Percentiles rank a stretch among this genome's conserved stretches.
Conservation (phyloP, 2,797 vertebrate species). For the Heterohyrax brucei region DNA sequence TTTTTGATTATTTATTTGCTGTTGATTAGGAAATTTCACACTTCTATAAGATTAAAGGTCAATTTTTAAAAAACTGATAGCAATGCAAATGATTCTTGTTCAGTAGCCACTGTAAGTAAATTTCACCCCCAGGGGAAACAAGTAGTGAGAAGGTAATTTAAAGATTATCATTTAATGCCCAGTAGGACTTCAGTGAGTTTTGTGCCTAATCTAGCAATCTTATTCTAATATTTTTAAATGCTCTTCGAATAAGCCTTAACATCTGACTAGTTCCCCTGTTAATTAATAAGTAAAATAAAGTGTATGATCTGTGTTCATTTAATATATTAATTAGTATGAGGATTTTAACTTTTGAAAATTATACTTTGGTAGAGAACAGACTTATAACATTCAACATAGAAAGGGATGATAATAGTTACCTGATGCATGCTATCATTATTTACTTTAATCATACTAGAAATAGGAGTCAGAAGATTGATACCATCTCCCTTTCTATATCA, state of each 20-base stretch:
- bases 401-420: conserved; percentile 16
- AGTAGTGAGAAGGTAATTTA: neutral
- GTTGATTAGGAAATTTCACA: neutral
- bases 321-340: neutral
- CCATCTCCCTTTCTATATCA: neutral
- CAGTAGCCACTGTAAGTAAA: neutral
- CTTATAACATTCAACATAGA: neutral
- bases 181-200: neutral
- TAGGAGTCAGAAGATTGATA: neutral
- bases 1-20: neutral
- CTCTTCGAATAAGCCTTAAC: no score
- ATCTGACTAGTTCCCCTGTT: no score
- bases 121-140: neutral
- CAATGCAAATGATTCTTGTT: neutral
- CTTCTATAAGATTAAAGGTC: neutral
- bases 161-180: neutral
- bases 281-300: neutral
- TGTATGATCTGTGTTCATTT: neutral
- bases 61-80: conserved; percentile 2
- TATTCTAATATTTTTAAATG: no score
- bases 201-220: neutral
- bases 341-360: conserved; percentile 51
- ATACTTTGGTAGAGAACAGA: neutral
- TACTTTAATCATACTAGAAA: conserved; percentile 12
- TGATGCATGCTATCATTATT: neutral